Evolutionary conservation across 2,888 invertebrate genomes (phyloP).

Genomic region (Glyphotaelius pellucidus): DNA sequence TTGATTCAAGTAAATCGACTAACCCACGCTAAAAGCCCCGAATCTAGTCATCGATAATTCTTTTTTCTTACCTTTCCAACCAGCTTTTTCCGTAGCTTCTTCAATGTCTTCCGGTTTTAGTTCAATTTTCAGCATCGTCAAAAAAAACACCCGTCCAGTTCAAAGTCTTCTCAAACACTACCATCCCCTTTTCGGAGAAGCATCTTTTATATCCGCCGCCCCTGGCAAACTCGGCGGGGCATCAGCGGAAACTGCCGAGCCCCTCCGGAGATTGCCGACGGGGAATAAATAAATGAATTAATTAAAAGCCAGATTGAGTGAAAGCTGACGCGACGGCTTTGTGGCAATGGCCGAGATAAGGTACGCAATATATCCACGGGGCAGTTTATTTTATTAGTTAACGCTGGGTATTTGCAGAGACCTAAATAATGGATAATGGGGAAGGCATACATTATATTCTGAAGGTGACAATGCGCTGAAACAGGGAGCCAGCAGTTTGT

Average conservation of each 20-base stretch:
- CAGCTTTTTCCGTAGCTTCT: neutral
- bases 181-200: neutral
- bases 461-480: neutral
- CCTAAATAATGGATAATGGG: neutral
- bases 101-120: neutral
- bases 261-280: constrained; percentile 77
- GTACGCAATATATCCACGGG: neutral
- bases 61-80: neutral
- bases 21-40: no score
- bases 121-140: neutral
- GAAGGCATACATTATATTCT: neutral
- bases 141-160: neutral
- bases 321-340: constrained; percentile 67
- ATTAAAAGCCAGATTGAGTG: constrained; percentile 80
- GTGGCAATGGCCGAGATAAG: constrained; percentile 63
- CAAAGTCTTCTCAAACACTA: neutral
- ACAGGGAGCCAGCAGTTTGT: neutral
- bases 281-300: constrained; percentile 77
- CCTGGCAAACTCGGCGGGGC: constrained; percentile 12
- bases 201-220: constrained; percentile 12
- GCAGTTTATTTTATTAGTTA: neutral
- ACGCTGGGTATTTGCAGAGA: neutral
- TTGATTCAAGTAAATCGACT: no score
- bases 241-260: constrained; percentile 69
- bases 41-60: neutral